Base-by-base conservation (phyloP, 2,797 vertebrate species). In the Cyclopterus lumpus region DNA sequence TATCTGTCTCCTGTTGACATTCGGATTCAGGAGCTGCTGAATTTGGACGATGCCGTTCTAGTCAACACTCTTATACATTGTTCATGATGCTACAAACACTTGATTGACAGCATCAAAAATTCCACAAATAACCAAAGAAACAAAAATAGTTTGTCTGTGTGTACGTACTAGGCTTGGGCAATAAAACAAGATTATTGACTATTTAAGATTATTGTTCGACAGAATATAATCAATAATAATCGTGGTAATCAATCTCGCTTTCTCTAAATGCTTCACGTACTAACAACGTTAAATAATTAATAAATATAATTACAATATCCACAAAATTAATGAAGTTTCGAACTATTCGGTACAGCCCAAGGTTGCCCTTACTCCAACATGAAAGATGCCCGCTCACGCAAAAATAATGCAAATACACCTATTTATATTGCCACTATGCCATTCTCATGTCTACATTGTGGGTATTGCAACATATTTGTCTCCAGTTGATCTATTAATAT, bases 1-100 rank as follows among this genome's bases (percentile, higher is more conserved):
- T 58, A 82, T 81, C 67, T 28, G 58, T 82, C 77, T 85, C 75
- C 16, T 79, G 77, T 79, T 79, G 80, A 85, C 73, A 70, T 68
- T 71, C 30, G n/a, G 53, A 72, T 79, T 71, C 70, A 77, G 62
- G 51, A 71, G 70, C 74, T 77, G 73, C 61, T 68, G 71, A 83
- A 83, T 86, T 76, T 78, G 49, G 80, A 61, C 70, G 78, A 81
- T 82, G 69, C 30, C 40, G 44, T 38, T 67, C 14, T 58, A 22
- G 49, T 63, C 24, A 14, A 53, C 51, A 71, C 22, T 62, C 76
- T 6, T 44, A 54, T 65, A 16, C 34, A 55, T 42, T 73, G 9
- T 22, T 32, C 24, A 51, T 51, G 16, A 30, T 30, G 32, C 8
- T 34, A 28, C 34, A 57, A 8, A 62, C 20, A 49, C 8, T 51